Evolutionary conservation across 2,888 invertebrate species (phyloP).

Genomic region (Pasiphila rectangulata): DNA sequence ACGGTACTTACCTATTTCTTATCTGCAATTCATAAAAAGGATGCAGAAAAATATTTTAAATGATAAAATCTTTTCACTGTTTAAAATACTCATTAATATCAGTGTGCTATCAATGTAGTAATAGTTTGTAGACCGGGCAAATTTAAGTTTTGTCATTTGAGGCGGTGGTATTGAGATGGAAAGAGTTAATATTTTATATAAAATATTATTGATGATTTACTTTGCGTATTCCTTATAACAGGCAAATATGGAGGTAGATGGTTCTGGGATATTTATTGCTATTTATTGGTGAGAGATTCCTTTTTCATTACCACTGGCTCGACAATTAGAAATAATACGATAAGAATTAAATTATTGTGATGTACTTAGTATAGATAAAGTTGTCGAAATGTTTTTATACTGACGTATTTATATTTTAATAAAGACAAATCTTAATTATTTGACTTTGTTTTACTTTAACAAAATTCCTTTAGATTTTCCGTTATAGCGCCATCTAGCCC

Average conservation of each 20-base stretch:
- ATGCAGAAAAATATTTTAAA: no score
- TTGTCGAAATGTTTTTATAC: background rate
- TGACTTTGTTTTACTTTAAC: no score
- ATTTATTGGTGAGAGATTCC: conserved; percentile 6
- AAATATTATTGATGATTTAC: background rate
- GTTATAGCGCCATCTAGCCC: no score
- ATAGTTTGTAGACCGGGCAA: conserved; percentile 3
- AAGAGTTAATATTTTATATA: background rate
- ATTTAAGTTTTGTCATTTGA: conserved; percentile 48
- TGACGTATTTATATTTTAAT: conserved; percentile 3
- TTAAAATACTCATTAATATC: no score
- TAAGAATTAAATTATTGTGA: conserved; percentile 2
- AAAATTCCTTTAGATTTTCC: no score
- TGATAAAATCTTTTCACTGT: no score
- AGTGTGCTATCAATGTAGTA: no score
- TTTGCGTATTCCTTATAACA: no score
- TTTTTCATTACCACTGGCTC: conserved; percentile 68
- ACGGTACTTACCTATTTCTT: no score
- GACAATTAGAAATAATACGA: conserved; percentile 40
- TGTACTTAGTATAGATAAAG: background rate
- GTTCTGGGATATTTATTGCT: background rate
- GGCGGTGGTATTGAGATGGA: conserved; percentile 63
- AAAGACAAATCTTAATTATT: no score
- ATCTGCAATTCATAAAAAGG: no score
- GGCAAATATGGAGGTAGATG: no score